Evolutionary conservation across 2,113 vertebrate species (phyloP).

Genomic region (Arenaria interpres): DNA sequence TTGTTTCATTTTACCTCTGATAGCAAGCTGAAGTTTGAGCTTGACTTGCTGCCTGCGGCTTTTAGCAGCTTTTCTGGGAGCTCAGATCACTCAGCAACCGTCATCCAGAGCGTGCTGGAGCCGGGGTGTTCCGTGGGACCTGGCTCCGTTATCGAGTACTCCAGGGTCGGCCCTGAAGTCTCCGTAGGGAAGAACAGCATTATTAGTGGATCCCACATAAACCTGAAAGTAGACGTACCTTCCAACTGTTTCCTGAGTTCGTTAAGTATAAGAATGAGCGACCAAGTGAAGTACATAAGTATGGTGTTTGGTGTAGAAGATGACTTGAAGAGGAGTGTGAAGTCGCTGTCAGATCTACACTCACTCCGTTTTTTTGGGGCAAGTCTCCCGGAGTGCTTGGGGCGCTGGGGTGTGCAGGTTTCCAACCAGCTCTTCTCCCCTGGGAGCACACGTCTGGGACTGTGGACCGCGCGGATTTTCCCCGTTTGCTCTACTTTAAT

Average conservation of each 20-base stretch:
- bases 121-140: conserved; percentile 72
- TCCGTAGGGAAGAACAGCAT: conserved; percentile 80
- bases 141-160: conserved; percentile 87
- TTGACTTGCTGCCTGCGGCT: conserved; percentile 78
- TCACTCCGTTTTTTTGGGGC: conserved; percentile 77
- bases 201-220: conserved; percentile 80
- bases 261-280: conserved; percentile 72
- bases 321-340: conserved; percentile 80
- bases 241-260: conserved; percentile 83
- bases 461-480: conserved; percentile 91
- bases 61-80: conserved; percentile 71
- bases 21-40: conserved; percentile 77
- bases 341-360: conserved; percentile 42
- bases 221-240: conserved; percentile 70
- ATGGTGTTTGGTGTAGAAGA: conserved; percentile 84
- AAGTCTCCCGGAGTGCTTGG: conserved; percentile 75
- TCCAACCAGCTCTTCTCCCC: conserved; percentile 81
- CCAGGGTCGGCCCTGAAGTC: conserved; percentile 77
- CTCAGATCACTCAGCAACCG: conserved; percentile 32
- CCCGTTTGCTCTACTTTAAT: conserved; percentile 79
- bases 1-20: conserved; percentile 85
- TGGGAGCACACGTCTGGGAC: conserved; percentile 49
- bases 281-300: conserved; percentile 73
- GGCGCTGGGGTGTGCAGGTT: conserved; percentile 76
- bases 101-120: conserved; percentile 84